Percentiles rank a stretch among this genome's conserved stretches.
These are phyloP conservation scores for Drosophila mimica DNA, from an alignment of 2,888 invertebrate genomes.

Conservation along the genomic window DNA sequence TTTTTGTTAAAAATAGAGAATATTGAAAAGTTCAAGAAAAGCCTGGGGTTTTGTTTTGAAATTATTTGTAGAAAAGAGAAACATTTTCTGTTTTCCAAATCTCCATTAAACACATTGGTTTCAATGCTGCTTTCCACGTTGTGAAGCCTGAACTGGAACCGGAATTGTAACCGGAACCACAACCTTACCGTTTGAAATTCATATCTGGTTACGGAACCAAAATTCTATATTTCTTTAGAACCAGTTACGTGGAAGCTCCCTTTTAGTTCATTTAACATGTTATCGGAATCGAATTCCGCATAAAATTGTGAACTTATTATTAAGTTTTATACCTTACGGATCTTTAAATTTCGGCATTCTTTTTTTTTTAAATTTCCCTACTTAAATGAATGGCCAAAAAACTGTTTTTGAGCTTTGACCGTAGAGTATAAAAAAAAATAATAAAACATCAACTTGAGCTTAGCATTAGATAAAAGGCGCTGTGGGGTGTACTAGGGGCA, in stretches of 20 bases:
- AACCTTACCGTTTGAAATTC: neutral
- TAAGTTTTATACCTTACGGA: neutral
- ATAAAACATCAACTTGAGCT: constrained; percentile 16
- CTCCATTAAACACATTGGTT: too few species aligned
- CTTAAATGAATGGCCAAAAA: neutral
- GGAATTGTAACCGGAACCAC: neutral
- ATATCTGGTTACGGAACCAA: neutral
- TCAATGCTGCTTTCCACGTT: too few species aligned
- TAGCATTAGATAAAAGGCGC: constrained; percentile 49
- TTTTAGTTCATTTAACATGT: too few species aligned
- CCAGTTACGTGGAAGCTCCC: neutral
- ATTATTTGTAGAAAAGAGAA: neutral
- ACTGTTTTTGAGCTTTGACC: too few species aligned
- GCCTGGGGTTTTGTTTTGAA: neutral
- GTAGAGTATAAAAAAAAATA: neutral
- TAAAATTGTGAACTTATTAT: neutral
- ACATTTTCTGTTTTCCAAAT: too few species aligned
- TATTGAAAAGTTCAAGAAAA: neutral
- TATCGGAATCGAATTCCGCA: neutral
- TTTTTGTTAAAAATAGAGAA: too few species aligned
- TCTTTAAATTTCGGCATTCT: neutral
- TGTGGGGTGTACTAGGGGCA: neutral
- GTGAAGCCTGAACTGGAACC: neutral
- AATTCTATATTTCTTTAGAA: neutral
- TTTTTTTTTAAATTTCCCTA: neutral